Evolutionary conservation across 2,113 vertebrate genomes (phyloP), one percentile per base, ranked within the genome.

Genomic region (Microtus richardsoni): DNA sequence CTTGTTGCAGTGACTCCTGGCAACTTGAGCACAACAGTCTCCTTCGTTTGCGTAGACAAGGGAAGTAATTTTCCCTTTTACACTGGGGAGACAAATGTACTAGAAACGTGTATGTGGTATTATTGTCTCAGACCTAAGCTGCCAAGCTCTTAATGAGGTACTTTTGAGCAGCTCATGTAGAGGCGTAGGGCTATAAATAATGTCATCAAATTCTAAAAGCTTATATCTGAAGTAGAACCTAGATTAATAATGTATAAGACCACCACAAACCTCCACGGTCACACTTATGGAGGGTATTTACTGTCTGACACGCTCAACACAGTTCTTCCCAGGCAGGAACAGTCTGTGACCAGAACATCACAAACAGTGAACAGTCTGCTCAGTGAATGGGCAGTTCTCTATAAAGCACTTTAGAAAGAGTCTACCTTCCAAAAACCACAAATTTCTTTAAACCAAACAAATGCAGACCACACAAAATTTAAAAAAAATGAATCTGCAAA

Each of bases 361-460:
- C 14, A 66, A 86, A 73, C 30, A 88, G 73, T 64, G 12, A 47
- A 30, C 2, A 82, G 24, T 93, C 36, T 93, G 47, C 52, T 86
- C 62, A 91, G 30, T 44, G 24, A 88, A 90, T 47, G 52, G 82
- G 71, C 64, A 39, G 26, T 82, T 87, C 71, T 74, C 33, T 70
- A 54, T 39, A 78, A 83, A 91, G 49, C 52, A 89, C 16, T 71
- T 71, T 21, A 78, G 54, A 54, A 93, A 95, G 41, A 82, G 44
- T 73, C 33, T 82, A 36, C 9, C 11, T 94, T 82, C 62, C 33
- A 66, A 66, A 66, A 66, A 66, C 17, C 7, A 75, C 24, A 77
- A 39, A 8, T 95, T 39, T 28, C 91, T 92, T 92, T 91, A 95
- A 80, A 78, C 16, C 75, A 97, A 95, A 84, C 44, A 93, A 92